Conservation (phyloP, 2,113 vertebrate genomes). For the Porphyrio hochstetteri region DNA sequence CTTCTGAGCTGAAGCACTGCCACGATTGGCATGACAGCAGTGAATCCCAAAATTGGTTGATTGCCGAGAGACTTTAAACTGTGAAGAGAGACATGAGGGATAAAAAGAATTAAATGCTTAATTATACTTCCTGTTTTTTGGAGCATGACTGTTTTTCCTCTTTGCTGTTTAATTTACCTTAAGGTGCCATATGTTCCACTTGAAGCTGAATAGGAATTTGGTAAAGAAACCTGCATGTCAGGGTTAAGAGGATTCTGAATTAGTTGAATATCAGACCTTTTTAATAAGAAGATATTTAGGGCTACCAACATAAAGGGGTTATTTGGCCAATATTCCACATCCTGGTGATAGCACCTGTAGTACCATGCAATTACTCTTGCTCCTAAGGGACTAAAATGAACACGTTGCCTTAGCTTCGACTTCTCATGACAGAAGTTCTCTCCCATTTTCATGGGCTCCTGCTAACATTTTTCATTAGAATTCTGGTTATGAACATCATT, state of each 20-base stretch:
- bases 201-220: background rate
- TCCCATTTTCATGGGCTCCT: background rate
- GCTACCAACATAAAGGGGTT: background rate
- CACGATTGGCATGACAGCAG: conserved; percentile 37
- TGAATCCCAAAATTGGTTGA: conserved; percentile 52
- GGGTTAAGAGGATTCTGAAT: background rate
- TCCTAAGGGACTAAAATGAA: background rate
- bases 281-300: background rate
- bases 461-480: conserved; percentile 28
- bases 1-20: conserved; percentile 31
- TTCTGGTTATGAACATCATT: background rate
- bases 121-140: background rate
- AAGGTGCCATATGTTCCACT: background rate
- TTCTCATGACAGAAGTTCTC: background rate
- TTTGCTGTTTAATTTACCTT: background rate
- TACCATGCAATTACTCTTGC: background rate
- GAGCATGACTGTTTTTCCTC: background rate
- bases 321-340: background rate
- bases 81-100: conserved; percentile 13
- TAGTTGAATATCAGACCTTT: background rate
- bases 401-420: background rate
- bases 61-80: conserved; percentile 1
- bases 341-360: background rate
- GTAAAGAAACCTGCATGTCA: background rate
- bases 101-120: conserved; percentile 48